Evolutionary conservation across 1,140 invertebrate genomes (phyloP), one percentile per base, ranked within the genome.

Genomic region (Drosophila sp.): DNA sequence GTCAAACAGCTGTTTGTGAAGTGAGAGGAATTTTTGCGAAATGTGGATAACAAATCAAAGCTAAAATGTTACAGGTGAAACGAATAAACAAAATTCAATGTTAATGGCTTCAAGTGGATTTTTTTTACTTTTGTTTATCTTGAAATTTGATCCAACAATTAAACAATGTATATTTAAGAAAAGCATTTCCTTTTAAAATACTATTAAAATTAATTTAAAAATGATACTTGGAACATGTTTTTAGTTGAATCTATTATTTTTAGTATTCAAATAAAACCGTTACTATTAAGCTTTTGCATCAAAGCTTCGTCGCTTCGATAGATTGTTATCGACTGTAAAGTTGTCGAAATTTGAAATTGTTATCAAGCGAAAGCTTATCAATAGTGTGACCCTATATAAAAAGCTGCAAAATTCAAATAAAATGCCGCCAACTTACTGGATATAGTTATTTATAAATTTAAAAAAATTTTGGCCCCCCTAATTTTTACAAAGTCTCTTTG

Each of bases 1-100:
- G 4, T 4, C 61, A 47, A 74, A 70, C 76, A 79, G 76, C 76
- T 79, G 76, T 79, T 79, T 30, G 44, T 25, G 6, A 50, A 50
- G 4, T 50, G 44, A 8, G 3, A 27, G 25, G 23, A 50, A 50
- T 47, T 47, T 47, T 3, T 25, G 4, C 0, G 4, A 17, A n/a
- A 17, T n/a, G 40, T n/a, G 4, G 1, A 17, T 41, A 55, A 3
- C 6, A 57, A 35, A 35, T 35, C 17, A 32, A 6, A n/a, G 6
- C 6, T 1, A 57, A 57, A 10, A n/a, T 32, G 25, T 27, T 10
- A 27, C 23, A 50, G 23, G 23, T 50, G 44, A 23, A 25, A 25
- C 41, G n/a, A 4, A 4, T 8, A 35, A 8, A 35, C 8, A 35
- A 8, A 35, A 17, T 17, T 17, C 17, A 17, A 17, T 17, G 17